phyloP scores from a whole-genome alignment of 2,113 vertebrate species.

The Microtus pennsylvanicus region DNA sequence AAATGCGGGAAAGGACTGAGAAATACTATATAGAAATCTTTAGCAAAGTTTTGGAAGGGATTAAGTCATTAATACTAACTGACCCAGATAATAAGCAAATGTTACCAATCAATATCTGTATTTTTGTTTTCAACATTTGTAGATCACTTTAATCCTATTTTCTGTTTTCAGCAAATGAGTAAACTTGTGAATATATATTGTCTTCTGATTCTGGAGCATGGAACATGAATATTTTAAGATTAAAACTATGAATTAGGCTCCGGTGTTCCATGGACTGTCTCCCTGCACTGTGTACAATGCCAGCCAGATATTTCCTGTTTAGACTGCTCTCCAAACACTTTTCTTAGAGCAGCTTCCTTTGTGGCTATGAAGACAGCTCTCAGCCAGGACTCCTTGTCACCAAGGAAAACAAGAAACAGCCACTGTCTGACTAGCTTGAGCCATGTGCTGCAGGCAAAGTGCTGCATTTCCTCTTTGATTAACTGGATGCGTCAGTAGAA shows the following conservation, averaged over 20 bases:
- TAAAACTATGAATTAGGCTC: not conserved
- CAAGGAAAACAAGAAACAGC: not conserved
- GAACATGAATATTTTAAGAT: not conserved
- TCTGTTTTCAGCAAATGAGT: not conserved
- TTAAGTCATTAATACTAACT: not conserved
- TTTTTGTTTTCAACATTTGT: not conserved
- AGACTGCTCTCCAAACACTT: not conserved
- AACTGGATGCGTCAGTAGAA: not conserved
- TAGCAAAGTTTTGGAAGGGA: not conserved
- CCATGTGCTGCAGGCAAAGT: not conserved
- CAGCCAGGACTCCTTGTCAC: not conserved
- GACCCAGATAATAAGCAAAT: not conserved
- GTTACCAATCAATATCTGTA: not conserved
- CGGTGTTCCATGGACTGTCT: rapidly evolving
- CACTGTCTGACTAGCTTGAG: not conserved
- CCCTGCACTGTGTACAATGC: not conserved
- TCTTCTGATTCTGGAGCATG: not conserved
- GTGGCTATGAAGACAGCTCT: not conserved
- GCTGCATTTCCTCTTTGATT: conserved; percentile 39
- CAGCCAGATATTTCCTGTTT: not conserved
- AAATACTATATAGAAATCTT: not conserved
- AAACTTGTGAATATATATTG: not conserved
- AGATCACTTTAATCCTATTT: not conserved
- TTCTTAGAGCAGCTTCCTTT: not conserved
- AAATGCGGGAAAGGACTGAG: not conserved